Base-by-base conservation (phyloP, 2,888 invertebrate species). In the Yponomeuta sedellus region DNA sequence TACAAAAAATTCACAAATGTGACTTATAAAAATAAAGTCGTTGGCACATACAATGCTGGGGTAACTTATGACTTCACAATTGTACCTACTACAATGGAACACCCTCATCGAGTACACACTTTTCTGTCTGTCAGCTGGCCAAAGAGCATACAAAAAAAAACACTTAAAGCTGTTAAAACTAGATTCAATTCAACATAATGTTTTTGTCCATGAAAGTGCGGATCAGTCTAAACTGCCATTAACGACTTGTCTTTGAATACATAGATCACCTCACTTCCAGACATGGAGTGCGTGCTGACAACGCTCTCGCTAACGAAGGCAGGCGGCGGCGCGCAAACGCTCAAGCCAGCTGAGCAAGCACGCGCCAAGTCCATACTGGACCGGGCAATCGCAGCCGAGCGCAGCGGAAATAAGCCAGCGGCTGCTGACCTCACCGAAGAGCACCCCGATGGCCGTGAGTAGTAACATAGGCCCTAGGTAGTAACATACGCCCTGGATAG, bases 211-310 rank as follows among this genome's bases (percentile, higher is more conserved):
- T n/a, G n/a, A n/a, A n/a, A n/a, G n/a, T n/a, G n/a, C n/a, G 25
- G 25, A 25, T 25, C 25, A 25, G 0, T 25, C 25, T 25, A 25
- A 25, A 34, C 34, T 8, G 34, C 34, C 34, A 8, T 5, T 8
- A 5, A 6, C 8, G n/a, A 8, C 34, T 34, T 34, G 34, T 34
- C 1, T 5, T 34, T 6, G 16, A 52, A 52, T 52, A 52, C 34
- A 34, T 34, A 1, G 44, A 52, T 52, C 2, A 52, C 44, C 44
- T 52, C 2, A 52, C 44, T 52, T 52, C 44, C 83, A 94, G 96
- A 96, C 83, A 96, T 97, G 89, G 97, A 97, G 82, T 97, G 97
- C 83, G 96, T 97, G 81, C 92, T 96, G 73, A 97, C 97, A 10
- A 97, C 97, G 72, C 92, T 98, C 69, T 95, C 95, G 72, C 87